Conservation (phyloP, 2,113 vertebrate species). For the Rhipidura dahli region DNA sequence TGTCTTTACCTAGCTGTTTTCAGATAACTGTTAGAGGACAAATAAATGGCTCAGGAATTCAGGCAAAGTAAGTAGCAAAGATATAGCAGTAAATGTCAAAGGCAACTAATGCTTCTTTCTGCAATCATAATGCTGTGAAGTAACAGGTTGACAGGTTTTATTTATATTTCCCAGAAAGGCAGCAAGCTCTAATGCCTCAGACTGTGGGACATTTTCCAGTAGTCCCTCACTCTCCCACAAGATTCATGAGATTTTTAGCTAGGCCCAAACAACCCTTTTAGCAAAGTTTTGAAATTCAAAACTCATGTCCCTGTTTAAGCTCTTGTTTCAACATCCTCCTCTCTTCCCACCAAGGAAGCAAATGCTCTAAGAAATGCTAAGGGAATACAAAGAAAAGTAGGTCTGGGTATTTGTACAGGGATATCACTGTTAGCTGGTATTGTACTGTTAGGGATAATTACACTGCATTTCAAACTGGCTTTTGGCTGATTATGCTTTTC, state of each 20-base stretch:
- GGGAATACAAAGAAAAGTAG: neutral
- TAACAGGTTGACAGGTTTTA: neutral
- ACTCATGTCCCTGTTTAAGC: neutral
- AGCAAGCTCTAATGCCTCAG: neutral
- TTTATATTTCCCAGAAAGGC: neutral
- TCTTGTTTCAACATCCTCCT: neutral
- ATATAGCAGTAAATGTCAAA: neutral
- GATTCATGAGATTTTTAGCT: neutral
- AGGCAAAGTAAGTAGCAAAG: neutral
- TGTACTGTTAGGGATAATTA: neutral
- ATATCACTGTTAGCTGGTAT: neutral
- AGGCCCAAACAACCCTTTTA: neutral
- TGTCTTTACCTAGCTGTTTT: neutral
- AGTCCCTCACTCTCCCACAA: neutral
- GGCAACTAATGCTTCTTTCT: neutral
- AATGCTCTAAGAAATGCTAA: neutral
- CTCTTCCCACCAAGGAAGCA: neutral
- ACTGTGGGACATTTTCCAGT: neutral
- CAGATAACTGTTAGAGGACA: neutral
- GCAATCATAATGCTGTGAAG: neutral
- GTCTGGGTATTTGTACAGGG: neutral
- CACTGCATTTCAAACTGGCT: neutral
- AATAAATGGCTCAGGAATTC: neutral
- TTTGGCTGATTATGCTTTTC: neutral
- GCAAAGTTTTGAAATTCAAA: neutral